Evolutionary conservation across 2,113 vertebrate species (phyloP).

Genomic region (Crypturellus undulatus): DNA sequence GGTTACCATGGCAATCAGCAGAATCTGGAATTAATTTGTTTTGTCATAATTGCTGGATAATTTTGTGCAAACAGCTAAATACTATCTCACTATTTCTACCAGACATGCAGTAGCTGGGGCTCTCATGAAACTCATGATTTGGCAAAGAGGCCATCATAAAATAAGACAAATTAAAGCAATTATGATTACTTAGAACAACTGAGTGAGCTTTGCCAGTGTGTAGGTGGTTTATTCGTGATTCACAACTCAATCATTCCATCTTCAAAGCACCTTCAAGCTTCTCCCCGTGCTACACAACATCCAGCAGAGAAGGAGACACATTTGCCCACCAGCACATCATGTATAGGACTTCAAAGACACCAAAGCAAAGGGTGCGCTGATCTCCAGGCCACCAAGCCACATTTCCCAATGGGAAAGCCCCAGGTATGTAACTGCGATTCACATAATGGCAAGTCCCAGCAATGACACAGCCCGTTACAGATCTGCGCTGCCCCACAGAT

Average conservation of each 20-base stretch:
- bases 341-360: background rate
- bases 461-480: background rate
- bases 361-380: background rate
- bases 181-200: background rate
- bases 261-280: conserved; percentile 4
- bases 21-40: conserved; percentile 52
- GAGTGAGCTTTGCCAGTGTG: background rate
- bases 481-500: rapidly evolving
- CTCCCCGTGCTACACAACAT: background rate
- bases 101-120: background rate
- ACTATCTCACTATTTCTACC: conserved; percentile 15
- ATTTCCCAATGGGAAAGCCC: too few species aligned
- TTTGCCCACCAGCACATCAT: background rate
- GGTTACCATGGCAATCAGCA: conserved; percentile 78
- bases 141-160: background rate
- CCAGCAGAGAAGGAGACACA: background rate
- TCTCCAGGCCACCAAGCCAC: too few species aligned
- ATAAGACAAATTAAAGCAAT: background rate
- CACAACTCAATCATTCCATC: background rate
- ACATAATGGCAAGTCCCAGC: background rate
- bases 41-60: conserved; percentile 59
- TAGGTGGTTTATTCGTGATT: conserved; percentile 8
- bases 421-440: background rate
- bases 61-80: conserved; percentile 45
- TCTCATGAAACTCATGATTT: conserved; percentile 5